Evolutionary conservation across 1,140 invertebrate species (phyloP).

Genomic region (Macrosteles quadrilineatus): DNA sequence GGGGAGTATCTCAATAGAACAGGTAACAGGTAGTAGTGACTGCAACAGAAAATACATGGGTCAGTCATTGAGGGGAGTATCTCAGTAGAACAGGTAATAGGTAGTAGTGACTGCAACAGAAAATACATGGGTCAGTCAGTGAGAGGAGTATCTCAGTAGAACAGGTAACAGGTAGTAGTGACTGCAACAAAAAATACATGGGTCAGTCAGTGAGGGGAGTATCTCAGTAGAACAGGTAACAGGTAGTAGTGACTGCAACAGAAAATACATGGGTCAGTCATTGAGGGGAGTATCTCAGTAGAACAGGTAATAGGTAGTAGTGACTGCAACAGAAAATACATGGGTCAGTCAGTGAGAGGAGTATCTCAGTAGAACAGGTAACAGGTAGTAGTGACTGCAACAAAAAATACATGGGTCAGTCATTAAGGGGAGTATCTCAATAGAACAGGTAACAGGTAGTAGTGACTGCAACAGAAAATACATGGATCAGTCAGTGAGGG

Average conservation of each 20-base stretch:
- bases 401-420: background rate
- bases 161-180: background rate
- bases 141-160: background rate
- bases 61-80: no score
- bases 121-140: background rate
- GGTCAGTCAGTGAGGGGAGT: no score
- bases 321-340: background rate
- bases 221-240: no score
- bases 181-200: background rate
- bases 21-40: no score
- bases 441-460: background rate
- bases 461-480: background rate
- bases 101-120: background rate
- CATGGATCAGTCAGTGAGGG: background rate
- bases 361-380: background rate
- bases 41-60: background rate
- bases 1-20: no score
- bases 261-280: no score
- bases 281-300: no score
- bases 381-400: constrained; percentile 12
- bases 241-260: constrained; percentile 16
- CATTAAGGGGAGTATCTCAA: no score
- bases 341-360: background rate
- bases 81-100: no score
- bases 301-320: background rate